Percentiles rank a stretch among this genome's conserved stretches.
These are phyloP conservation scores for Threskiornis aethiopicus DNA, from an alignment of 2,797 vertebrate genomes.

Conservation along the genomic window DNA sequence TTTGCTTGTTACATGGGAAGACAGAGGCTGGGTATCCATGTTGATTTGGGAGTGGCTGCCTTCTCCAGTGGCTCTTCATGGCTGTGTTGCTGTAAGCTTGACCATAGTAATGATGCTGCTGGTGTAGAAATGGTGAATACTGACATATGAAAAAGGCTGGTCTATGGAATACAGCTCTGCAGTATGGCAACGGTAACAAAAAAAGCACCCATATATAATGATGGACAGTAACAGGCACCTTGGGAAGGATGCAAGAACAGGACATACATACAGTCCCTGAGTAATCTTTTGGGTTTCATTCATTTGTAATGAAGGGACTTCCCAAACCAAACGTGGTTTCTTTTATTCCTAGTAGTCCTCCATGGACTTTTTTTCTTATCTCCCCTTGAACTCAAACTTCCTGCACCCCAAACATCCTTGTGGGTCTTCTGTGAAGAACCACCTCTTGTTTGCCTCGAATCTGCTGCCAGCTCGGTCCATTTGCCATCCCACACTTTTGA, in stretches of 20 bases:
- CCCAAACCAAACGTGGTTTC: background rate
- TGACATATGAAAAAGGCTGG: background rate
- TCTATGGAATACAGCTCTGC: background rate
- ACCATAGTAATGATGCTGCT: background rate
- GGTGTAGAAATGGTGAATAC: background rate
- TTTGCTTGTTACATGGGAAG: background rate
- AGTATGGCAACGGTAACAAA: background rate
- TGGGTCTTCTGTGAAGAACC: background rate
- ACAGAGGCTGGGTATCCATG: background rate
- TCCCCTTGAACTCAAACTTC: background rate
- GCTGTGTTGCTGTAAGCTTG: background rate
- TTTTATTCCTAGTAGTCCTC: background rate
- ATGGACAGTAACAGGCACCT: background rate
- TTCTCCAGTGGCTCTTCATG: background rate
- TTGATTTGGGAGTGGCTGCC: background rate
- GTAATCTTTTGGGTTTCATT: background rate
- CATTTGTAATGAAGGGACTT: background rate
- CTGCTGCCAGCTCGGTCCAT: background rate
- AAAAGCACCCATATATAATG: background rate
- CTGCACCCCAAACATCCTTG: background rate
- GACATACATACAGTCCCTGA: too few species aligned
- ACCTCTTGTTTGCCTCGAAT: background rate
- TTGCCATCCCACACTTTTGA: background rate
- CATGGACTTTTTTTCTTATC: accelerated
- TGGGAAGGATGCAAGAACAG: background rate